Evolutionary conservation across 1,140 invertebrate genomes (phyloP), one percentile per base, ranked within the genome.

Genomic region (Drosophila prosaltans): DNA sequence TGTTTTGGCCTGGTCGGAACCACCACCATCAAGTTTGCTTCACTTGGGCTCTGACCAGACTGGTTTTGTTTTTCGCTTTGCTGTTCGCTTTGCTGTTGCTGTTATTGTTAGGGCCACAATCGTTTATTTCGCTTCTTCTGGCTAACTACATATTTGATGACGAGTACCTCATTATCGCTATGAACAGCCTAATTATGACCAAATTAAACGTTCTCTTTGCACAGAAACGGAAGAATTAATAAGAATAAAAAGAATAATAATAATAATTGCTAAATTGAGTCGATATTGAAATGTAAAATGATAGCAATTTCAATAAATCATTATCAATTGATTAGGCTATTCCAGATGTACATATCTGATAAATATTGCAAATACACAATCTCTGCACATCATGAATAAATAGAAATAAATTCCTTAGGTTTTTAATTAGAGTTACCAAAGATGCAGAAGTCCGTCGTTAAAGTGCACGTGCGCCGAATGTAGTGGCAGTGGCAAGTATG

Each of bases 101-200:
- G 64, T 63, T 57, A 55, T 51, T 70, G 62, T 70, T 65, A 32
- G 40, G 59, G 64, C 36, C 36, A 61, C 65, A 65, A 65, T 67
- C 73, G 65, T 68, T 68, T 68, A 72, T 75, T 78, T 69, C 63
- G 65, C 61, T 77, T 72, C 30, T 66, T 60, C 61, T 63, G 41
- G 43, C 41, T 63, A 48, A 63, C 57, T 59, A 59, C 57, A 59
- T 59, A 59, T 58, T 69, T 21, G 60, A 72, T 72, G 69, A 76
- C 81, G 82, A 85, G 80, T 74, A 73, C 80, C 82, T 85, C 75
- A 86, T 85, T 85, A 88, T 85, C 83, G 77, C 68, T 82, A 82
- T 79, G 69, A 88, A 79, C 78, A 77, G 79, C 77, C 74, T 69
- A 88, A 82, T 79, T 88, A 88, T 69, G 64, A 71, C 81, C 69